Base-by-base conservation (phyloP, 2,113 vertebrate genomes). In the Nipponia nippon region DNA sequence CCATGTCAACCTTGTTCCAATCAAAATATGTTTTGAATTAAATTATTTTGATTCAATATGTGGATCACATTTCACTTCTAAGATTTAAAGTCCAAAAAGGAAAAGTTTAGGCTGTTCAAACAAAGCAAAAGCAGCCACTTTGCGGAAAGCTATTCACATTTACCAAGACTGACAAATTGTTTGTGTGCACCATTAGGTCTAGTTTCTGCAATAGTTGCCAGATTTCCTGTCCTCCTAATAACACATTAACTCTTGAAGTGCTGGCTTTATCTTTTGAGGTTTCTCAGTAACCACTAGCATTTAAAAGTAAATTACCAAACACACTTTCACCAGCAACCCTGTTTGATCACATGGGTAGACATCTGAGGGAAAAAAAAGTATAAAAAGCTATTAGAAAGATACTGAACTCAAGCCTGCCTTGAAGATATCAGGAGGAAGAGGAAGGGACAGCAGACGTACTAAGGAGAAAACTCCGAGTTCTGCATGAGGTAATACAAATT, bases 11-110 rank as follows among this genome's bases (percentile, higher is more conserved):
- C 98, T 98, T 98, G 98, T 98, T 98, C 98, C 97, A 98, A 98
- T 98, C 97, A 98, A 98, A 99, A 98, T 97, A 98, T 98, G 97
- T 97, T 98, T 98, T 95, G 97, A 98, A 98, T 98, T 98, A 98
- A 98, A 98, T 98, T 97, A 98, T 98, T 98, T 97, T 98, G 97
- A 98, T 98, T 96, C 95, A 98, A 98, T 98, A 95, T 87, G 97
- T 96, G 98, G 98, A 98, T 99, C 98, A 85, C 96, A 96, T 99
- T 99, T 98, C 98, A 97, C 95, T 97, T 98, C 97, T 97, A 97
- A 98, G 98, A 98, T 98, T 98, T 98, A 97, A 97, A 98, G 97
- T 97, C 97, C 77, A 93, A 98, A 98, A 98, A 96, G 97, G 97
- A 98, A 98, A 98, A 98, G 97, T 98, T 97, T 97, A 98, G 97